phyloP scores from a whole-genome alignment of 2,888 invertebrate genomes.

The Andrena camellia region DNA sequence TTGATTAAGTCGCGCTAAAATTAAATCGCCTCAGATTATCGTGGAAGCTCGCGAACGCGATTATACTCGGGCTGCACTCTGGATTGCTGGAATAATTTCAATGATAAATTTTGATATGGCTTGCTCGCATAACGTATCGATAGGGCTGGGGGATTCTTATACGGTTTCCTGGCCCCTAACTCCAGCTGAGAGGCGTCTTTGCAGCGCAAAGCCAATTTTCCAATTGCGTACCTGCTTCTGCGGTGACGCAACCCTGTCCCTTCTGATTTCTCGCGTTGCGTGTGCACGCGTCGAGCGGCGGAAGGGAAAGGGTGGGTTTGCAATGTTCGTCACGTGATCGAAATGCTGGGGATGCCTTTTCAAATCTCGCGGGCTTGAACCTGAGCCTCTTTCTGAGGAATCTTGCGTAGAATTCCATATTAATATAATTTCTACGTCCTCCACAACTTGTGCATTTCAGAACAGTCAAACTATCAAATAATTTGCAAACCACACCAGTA shows the following conservation, averaged over 20 bases:
- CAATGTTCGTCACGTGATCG: slow-evolving; percentile 28
- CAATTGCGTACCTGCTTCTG: slow-evolving; percentile 36
- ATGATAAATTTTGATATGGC: neutral
- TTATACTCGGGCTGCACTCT: slow-evolving; percentile 14
- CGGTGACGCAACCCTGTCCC: slow-evolving; percentile 40
- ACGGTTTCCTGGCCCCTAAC: slow-evolving; percentile 51
- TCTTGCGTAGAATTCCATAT: no score
- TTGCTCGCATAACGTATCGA: slow-evolving; percentile 9
- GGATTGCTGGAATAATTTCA: slow-evolving; percentile 20
- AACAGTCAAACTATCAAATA: no score
- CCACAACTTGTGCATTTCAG: no score
- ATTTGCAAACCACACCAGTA: no score
- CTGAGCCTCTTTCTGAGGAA: neutral
- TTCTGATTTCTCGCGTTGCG: slow-evolving; percentile 39
- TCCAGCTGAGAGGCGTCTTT: slow-evolving; percentile 29
- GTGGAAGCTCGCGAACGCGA: neutral
- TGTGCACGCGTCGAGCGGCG: slow-evolving; percentile 11
- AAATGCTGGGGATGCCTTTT: neutral
- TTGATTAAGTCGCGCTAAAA: slow-evolving; percentile 32
- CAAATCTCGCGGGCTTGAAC: neutral
- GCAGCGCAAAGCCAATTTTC: slow-evolving; percentile 47
- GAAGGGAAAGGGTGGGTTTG: neutral
- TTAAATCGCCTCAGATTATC: slow-evolving; percentile 22
- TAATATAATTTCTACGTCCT: no score
- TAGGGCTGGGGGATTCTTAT: neutral